These are phyloP conservation scores for Atherinomorus stipes DNA, from an alignment of 2,113 vertebrate species.

Conservation along the genomic window DNA sequence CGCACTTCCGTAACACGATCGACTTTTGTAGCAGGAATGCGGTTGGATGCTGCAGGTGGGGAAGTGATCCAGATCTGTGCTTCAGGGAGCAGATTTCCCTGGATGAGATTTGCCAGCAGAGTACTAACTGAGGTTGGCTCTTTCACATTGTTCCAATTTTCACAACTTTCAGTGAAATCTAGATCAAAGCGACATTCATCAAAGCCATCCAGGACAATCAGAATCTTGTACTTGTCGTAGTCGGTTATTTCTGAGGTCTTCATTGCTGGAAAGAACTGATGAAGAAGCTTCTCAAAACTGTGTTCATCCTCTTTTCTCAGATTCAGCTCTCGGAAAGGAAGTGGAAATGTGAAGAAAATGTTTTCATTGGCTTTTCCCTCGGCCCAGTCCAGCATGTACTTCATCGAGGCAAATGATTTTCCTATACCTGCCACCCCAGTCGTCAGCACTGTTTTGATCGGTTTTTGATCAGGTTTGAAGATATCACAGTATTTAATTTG, in stretches of 20 bases:
- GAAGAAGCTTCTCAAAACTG: neutral
- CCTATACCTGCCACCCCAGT: conserved; percentile 63
- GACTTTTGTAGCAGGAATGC: conserved; percentile 33
- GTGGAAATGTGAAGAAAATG: conserved; percentile 17
- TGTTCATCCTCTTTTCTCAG: conserved; percentile 15
- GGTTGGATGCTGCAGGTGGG: conserved; percentile 38
- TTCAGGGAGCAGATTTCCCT: conserved; percentile 37
- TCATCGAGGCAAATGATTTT: conserved; percentile 56
- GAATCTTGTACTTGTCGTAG: conserved; percentile 15
- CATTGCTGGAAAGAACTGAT: conserved; percentile 53
- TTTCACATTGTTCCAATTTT: accelerated
- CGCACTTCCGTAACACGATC: conserved; percentile 58
- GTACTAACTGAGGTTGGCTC: accelerated
- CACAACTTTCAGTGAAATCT: neutral
- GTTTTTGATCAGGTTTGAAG: conserved; percentile 13
- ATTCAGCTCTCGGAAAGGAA: conserved; percentile 61
- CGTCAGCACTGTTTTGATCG: conserved; percentile 39
- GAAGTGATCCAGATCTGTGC: conserved; percentile 65
- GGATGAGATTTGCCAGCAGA: conserved; percentile 55
- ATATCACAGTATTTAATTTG: conserved; percentile 46
- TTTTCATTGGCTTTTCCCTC: neutral
- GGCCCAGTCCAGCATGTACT: conserved; percentile 68
- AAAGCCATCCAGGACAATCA: conserved; percentile 68
- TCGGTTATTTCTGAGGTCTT: conserved; percentile 43
- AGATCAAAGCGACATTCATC: conserved; percentile 44